Evolutionary conservation across 92 coral and sea anemone species (phyloP).

Genomic region (Zoanthus gigantus): DNA sequence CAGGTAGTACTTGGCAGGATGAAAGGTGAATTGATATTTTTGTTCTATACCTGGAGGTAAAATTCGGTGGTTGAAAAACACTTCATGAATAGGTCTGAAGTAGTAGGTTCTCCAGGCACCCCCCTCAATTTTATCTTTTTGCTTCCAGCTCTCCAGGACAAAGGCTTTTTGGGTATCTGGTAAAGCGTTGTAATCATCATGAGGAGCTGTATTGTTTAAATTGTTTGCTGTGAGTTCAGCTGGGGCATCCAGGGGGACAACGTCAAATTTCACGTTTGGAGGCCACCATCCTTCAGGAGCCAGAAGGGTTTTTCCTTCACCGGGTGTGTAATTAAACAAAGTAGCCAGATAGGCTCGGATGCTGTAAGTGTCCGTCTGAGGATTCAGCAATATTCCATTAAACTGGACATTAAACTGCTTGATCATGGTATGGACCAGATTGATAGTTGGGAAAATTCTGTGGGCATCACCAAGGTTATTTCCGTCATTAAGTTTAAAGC

Average conservation of each 20-base stretch:
- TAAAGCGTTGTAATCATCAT: not conserved
- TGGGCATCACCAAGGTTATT: not conserved
- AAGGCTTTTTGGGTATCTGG: conserved; percentile 8
- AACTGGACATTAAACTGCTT: conserved; percentile 45
- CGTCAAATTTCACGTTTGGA: not conserved
- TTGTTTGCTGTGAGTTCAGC: not conserved
- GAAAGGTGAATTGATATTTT: not conserved
- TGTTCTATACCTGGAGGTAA: conserved; percentile 28
- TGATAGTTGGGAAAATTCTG: conserved; percentile 10
- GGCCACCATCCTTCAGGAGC: conserved; percentile 7
- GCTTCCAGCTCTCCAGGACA: not conserved
- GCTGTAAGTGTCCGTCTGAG: conserved; percentile 55
- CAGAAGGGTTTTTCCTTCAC: not conserved
- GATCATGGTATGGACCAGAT: conserved; percentile 36
- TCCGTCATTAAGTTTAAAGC: conserved; percentile 12
- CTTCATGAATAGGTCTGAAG: conserved; percentile 37
- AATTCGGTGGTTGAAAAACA: not conserved
- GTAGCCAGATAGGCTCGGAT: conserved; percentile 28
- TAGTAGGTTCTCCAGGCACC: not conserved
- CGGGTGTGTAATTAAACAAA: conserved; percentile 25
- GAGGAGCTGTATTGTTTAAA: not conserved
- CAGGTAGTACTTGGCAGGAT: not conserved
- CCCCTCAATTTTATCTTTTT: not conserved
- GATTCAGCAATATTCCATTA: conserved; percentile 42
- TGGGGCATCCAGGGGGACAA: not conserved